A percentile compares a stretch with the other conserved stretches of the same genome.
These are phyloP conservation scores for Callimorpha dominula DNA, from an alignment of 2,888 invertebrate species.

Conservation along the genomic window DNA sequence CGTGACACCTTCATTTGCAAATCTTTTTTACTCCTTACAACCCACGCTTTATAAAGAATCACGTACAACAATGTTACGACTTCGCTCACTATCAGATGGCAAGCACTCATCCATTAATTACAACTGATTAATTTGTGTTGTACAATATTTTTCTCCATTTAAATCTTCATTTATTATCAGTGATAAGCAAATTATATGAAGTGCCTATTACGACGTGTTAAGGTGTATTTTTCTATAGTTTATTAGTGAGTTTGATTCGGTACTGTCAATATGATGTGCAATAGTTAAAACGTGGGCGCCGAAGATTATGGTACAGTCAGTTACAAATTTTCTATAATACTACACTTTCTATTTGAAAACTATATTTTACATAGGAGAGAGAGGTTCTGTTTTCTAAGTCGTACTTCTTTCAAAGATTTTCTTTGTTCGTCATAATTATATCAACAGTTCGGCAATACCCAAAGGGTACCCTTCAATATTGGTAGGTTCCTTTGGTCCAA, in stretches of 20 bases:
- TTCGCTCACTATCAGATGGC: conserved; percentile 34
- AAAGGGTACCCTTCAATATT: too few species aligned
- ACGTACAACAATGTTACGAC: conserved; percentile 23
- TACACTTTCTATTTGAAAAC: not conserved
- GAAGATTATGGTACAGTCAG: conserved; percentile 44
- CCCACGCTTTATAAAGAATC: conserved; percentile 38
- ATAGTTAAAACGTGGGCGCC: conserved; percentile 53
- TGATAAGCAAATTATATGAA: conserved; percentile 30
- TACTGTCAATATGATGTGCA: conserved; percentile 46
- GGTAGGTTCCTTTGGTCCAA: too few species aligned
- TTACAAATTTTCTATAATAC: conserved; percentile 8
- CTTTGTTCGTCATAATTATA: too few species aligned
- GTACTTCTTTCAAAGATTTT: not conserved
- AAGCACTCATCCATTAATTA: conserved; percentile 42
- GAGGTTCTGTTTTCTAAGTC: not conserved
- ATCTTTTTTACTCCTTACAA: conserved; percentile 12
- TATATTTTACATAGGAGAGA: not conserved
- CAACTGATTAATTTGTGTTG: conserved; percentile 47
- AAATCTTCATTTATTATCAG: conserved; percentile 44
- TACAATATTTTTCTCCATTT: conserved; percentile 44
- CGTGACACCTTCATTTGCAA: conserved; percentile 17
- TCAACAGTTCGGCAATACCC: too few species aligned
- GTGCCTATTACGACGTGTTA: conserved; percentile 21
- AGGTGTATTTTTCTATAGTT: conserved; percentile 24
- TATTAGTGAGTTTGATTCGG: conserved; percentile 26